Evolutionary conservation across 2,797 vertebrate species (phyloP).

Genomic region (Cirrhinus mrigala): DNA sequence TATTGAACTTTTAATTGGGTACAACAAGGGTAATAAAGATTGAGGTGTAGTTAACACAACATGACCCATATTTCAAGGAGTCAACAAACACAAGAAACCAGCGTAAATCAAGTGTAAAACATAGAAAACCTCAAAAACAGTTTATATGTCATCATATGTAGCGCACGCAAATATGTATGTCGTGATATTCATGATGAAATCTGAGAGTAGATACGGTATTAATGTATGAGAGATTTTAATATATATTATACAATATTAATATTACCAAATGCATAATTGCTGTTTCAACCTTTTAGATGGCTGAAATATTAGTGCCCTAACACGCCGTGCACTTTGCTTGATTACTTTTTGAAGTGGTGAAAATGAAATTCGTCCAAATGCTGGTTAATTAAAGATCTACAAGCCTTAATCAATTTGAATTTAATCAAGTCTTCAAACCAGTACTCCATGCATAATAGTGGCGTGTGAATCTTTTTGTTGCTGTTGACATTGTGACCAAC

Average conservation of each 20-base stretch:
- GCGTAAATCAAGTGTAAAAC: too few species aligned
- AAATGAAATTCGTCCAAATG: neutral
- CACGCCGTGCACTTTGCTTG: neutral
- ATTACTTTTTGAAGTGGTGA: neutral
- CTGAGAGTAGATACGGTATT: neutral
- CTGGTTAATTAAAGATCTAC: slow-evolving; percentile 26
- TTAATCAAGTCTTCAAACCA: slow-evolving; percentile 19
- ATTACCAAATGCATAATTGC: neutral
- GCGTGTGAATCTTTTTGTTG: neutral
- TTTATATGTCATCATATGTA: too few species aligned
- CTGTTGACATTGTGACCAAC: neutral
- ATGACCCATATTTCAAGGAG: neutral
- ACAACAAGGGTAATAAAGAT: neutral
- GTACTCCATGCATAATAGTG: neutral
- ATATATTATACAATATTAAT: neutral
- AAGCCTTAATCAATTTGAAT: neutral
- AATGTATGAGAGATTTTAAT: too few species aligned
- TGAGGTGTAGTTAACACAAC: neutral
- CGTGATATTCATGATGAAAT: neutral
- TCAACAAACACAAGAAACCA: too few species aligned
- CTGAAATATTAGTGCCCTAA: neutral
- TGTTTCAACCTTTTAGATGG: neutral
- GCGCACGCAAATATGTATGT: neutral
- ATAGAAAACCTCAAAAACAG: too few species aligned
- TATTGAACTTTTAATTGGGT: neutral